Percentiles rank a stretch among this genome's conserved stretches.
Conservation (phyloP, 2,888 invertebrate species). For the Phengaris alcon region DNA sequence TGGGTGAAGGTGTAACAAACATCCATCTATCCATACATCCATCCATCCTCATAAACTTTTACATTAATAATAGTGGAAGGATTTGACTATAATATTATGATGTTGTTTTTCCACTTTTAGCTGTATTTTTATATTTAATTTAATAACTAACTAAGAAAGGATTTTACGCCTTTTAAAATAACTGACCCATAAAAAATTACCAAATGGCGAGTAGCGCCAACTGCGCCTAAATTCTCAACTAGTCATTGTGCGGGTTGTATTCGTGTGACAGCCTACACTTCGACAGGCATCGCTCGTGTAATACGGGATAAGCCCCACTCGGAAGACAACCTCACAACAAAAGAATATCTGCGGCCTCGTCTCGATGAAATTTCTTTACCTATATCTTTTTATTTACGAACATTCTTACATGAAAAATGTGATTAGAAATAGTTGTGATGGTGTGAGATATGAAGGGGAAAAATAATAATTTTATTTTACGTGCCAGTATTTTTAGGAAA, state of each 20-base stretch:
- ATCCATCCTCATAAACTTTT: too few species aligned
- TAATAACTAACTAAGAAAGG: not conserved
- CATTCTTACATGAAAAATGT: not conserved
- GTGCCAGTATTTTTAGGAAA: too few species aligned
- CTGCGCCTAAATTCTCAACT: slow-evolving; percentile 31
- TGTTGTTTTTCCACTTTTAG: too few species aligned
- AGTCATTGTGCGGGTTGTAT: slow-evolving; percentile 36
- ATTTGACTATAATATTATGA: too few species aligned
- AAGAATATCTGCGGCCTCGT: slow-evolving; percentile 46
- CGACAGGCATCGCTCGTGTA: slow-evolving; percentile 60
- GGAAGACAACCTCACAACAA: slow-evolving; percentile 56
- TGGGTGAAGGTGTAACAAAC: too few species aligned
- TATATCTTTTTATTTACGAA: slow-evolving; percentile 41
- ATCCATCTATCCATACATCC: too few species aligned
- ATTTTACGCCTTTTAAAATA: not conserved
- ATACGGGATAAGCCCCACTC: slow-evolving; percentile 61
- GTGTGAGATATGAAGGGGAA: not conserved
- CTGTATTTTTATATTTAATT: too few species aligned
- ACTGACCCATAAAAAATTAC: not conserved
- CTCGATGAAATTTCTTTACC: slow-evolving; percentile 34
- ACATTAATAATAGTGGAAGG: too few species aligned
- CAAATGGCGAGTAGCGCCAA: slow-evolving; percentile 21
- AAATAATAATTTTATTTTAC: not conserved
- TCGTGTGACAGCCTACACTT: slow-evolving; percentile 46
- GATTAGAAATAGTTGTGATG: not conserved